Conservation (phyloP, 2,797 vertebrate species). For the Phyllotis vaccarum region DNA sequence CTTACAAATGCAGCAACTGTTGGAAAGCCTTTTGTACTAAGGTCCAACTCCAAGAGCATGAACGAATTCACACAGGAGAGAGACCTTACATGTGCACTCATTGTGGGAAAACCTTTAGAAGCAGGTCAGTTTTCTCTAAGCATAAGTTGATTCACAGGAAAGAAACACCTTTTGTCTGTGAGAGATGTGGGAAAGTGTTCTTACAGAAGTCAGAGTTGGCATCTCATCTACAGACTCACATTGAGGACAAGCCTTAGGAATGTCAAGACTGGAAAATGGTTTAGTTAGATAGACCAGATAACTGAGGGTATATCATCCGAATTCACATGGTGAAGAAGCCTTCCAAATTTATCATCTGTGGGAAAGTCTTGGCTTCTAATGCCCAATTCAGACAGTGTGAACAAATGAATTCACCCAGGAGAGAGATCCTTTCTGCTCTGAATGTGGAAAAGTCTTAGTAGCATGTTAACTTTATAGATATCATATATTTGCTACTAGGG, state of each 20-base stretch:
- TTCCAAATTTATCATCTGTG: background rate
- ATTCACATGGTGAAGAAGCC: background rate
- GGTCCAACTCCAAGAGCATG: conserved; percentile 69
- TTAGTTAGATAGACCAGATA: background rate
- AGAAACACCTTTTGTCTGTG: conserved; percentile 67
- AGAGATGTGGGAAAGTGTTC: conserved; percentile 69
- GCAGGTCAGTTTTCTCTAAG: conserved; percentile 16
- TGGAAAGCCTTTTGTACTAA: conserved; percentile 71
- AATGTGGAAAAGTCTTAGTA: background rate
- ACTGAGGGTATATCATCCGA: background rate
- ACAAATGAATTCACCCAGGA: background rate
- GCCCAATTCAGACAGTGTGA: background rate
- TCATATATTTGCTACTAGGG: background rate
- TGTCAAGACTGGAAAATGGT: too few species aligned
- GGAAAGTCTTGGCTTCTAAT: background rate
- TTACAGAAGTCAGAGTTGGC: background rate
- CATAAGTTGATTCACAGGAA: conserved; percentile 76
- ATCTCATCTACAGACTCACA: background rate
- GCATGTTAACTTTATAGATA: background rate
- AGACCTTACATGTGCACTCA: conserved; percentile 40
- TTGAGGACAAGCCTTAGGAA: conserved; percentile 66
- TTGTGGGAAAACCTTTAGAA: conserved; percentile 62
- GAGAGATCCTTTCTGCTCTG: background rate
- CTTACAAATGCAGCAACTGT: conserved; percentile 57
- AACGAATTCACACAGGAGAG: conserved; percentile 72